These are phyloP conservation scores for Neoascia interrupta DNA, from an alignment of 2,888 invertebrate genomes.

Conservation along the genomic window DNA sequence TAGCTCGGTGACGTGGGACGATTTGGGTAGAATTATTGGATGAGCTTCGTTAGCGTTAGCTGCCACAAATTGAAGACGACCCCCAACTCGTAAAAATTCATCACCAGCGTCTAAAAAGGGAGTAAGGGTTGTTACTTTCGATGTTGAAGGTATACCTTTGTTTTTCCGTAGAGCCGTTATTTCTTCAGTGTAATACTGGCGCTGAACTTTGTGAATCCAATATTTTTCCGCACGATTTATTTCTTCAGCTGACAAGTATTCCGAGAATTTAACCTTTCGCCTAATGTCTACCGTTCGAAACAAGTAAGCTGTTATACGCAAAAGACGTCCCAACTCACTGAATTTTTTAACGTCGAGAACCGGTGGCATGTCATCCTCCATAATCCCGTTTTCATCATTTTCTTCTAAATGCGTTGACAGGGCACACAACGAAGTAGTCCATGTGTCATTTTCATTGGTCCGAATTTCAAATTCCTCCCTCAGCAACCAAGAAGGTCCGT, in stretches of 20 bases:
- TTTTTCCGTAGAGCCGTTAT: background rate
- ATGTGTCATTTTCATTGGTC: too few species aligned
- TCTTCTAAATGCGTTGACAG: too few species aligned
- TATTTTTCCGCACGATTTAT: background rate
- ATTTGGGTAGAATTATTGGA: slow-evolving; percentile 24
- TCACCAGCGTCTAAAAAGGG: background rate
- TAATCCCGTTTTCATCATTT: too few species aligned
- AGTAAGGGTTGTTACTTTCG: background rate
- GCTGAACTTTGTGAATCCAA: background rate
- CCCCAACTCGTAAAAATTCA: background rate
- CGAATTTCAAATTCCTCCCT: too few species aligned
- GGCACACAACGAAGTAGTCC: too few species aligned
- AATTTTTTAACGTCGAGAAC: too few species aligned
- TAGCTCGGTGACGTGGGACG: background rate
- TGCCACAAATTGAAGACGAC: background rate
- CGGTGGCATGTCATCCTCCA: too few species aligned
- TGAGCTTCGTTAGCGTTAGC: background rate
- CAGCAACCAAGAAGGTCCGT: too few species aligned
- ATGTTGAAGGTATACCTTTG: background rate
- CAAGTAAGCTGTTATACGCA: background rate
- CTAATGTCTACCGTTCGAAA: too few species aligned
- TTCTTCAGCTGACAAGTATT: background rate
- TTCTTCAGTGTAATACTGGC: background rate
- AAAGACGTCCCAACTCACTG: too few species aligned
- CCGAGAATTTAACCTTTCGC: too few species aligned